Conservation (phyloP, 2,113 vertebrate genomes). For the Grantiella picta region DNA sequence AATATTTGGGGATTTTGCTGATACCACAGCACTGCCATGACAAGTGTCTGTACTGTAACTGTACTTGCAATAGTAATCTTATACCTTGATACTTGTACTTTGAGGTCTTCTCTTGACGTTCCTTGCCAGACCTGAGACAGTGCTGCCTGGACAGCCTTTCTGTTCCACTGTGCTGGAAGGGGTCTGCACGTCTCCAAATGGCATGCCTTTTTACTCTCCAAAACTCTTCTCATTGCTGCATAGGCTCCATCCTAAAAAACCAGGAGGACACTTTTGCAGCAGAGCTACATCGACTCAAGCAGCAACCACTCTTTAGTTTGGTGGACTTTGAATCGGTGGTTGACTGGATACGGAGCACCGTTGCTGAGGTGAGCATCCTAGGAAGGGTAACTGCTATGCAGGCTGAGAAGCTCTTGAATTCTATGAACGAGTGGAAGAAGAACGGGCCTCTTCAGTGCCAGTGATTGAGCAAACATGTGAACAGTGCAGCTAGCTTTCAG, state of each 20-base stretch:
- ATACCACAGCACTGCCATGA: not conserved
- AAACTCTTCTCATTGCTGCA: not conserved
- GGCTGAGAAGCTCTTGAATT: not conserved
- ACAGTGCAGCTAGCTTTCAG: not conserved
- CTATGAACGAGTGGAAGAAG: not conserved
- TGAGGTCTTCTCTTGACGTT: not conserved
- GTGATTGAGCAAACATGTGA: not conserved
- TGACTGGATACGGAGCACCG: conserved; percentile 90
- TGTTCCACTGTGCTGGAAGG: not conserved
- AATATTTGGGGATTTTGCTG: not conserved
- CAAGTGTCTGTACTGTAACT: not conserved
- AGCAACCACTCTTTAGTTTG: conserved; percentile 90
- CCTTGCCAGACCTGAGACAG: not conserved
- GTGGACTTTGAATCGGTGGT: conserved; percentile 95
- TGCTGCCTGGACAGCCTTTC: not conserved
- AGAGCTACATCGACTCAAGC: conserved; percentile 92
- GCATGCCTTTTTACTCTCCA: not conserved
- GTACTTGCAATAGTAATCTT: not conserved
- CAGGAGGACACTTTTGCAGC: conserved; percentile 93
- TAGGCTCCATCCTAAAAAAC: conserved; percentile 95
- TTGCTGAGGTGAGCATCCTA: conserved; percentile 84
- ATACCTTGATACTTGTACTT: not conserved
- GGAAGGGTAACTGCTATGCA: not conserved
- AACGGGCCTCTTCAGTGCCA: not conserved
- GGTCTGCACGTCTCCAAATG: not conserved